These are phyloP conservation scores for Lasiurus borealis DNA, from an alignment of 2,113 vertebrate genomes.

Conservation along the genomic window DNA sequence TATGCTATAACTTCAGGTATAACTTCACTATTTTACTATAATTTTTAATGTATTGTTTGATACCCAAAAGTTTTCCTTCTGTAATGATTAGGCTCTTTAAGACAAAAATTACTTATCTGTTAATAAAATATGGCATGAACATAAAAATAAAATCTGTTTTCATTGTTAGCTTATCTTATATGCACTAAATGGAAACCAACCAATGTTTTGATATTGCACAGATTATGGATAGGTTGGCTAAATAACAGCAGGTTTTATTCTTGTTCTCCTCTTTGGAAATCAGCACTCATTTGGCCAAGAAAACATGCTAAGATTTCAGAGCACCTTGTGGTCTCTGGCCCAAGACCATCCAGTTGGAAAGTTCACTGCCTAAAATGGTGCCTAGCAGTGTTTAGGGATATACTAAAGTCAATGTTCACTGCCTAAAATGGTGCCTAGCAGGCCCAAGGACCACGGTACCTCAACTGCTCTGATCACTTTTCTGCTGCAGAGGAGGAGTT, in stretches of 20 bases:
- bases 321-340: no score
- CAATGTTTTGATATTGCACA: no score
- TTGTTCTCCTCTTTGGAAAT: neutral
- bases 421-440: fast-evolving
- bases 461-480: fast-evolving
- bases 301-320: neutral
- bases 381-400: neutral
- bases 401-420: neutral
- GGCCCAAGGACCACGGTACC: fast-evolving
- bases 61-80: neutral
- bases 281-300: neutral
- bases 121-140: neutral
- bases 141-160: neutral
- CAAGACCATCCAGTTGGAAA: fast-evolving
- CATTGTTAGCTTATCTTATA: neutral
- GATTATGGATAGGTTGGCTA: neutral
- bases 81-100: neutral
- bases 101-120: neutral
- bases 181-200: neutral
- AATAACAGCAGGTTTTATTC: neutral
- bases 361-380: neutral
- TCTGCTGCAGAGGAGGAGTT: neutral
- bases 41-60: neutral
- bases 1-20: neutral
- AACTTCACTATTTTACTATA: neutral